These are phyloP conservation scores for Tenthredo livida DNA, from an alignment of 2,888 invertebrate species.

Conservation along the genomic window DNA sequence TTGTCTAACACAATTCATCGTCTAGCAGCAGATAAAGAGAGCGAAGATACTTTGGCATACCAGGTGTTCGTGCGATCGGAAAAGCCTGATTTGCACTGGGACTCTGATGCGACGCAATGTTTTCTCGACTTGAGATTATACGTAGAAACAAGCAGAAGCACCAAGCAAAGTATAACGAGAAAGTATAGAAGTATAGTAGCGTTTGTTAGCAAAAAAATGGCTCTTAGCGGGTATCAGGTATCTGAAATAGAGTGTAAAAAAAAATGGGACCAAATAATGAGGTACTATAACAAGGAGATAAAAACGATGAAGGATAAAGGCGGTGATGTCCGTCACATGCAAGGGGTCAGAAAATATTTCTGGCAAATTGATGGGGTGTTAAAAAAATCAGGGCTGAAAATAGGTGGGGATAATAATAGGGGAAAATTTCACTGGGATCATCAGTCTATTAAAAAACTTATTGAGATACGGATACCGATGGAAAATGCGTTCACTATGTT, in stretches of 20 bases:
- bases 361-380: conserved; percentile 35
- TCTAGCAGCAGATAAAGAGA: neutral
- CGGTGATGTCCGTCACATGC: too few species aligned
- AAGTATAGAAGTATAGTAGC: neutral
- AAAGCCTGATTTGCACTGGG: neutral
- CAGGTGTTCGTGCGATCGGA: neutral
- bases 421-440: neutral
- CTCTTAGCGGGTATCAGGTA: neutral
- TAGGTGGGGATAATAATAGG: neutral
- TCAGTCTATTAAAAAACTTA: neutral
- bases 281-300: conserved; percentile 13
- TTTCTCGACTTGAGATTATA: conserved; percentile 25
- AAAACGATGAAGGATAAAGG: neutral
- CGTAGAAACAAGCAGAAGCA: neutral
- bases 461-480: conserved; percentile 36
- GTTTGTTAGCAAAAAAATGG: conserved; percentile 35
- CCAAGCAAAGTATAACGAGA: neutral
- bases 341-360: neutral
- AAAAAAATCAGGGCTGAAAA: conserved; percentile 10
- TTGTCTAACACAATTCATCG: neutral
- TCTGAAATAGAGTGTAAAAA: conserved; percentile 23
- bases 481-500: conserved; percentile 33
- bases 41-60: neutral
- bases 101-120: conserved; percentile 21
- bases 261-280: conserved; percentile 14